Evolutionary conservation across 2,797 vertebrate species (phyloP).

Genomic region (Podarcis lilfordi): DNA sequence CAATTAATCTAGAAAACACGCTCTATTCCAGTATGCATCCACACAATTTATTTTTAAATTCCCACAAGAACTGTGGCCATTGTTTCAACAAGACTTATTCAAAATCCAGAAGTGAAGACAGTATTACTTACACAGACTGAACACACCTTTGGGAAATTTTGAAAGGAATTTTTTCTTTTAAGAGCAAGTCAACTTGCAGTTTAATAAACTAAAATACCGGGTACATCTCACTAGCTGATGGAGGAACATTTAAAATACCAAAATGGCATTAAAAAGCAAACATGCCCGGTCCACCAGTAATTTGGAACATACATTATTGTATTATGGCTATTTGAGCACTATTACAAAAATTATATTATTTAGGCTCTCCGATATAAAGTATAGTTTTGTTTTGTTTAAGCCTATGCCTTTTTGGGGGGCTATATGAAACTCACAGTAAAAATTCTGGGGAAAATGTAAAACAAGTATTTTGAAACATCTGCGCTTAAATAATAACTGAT

Average conservation of each 20-base stretch:
- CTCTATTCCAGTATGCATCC: not conserved
- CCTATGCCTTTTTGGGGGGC: too few relatives aligned
- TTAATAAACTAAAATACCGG: not conserved
- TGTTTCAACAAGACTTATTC: not conserved
- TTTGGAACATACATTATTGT: not conserved
- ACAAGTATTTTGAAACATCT: not conserved
- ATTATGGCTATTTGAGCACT: too few relatives aligned
- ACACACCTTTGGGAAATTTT: not conserved
- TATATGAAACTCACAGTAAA: too few relatives aligned
- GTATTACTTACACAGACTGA: not conserved
- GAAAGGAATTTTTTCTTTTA: not conserved
- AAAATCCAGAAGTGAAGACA: not conserved
- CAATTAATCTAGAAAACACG: not conserved
- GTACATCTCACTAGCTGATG: not conserved
- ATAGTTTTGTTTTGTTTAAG: too few relatives aligned
- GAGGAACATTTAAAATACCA: not conserved
- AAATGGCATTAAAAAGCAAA: not conserved
- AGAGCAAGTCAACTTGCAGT: not conserved
- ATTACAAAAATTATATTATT: too few relatives aligned
- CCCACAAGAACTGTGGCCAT: not conserved
- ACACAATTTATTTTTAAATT: not conserved
- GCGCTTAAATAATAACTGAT: not conserved
- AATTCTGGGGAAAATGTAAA: too few relatives aligned
- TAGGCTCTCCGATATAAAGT: too few relatives aligned
- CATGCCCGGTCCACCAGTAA: not conserved